Evolutionary conservation across 2,888 invertebrate genomes (phyloP).

Genomic region (Cyaniris semiargus): DNA sequence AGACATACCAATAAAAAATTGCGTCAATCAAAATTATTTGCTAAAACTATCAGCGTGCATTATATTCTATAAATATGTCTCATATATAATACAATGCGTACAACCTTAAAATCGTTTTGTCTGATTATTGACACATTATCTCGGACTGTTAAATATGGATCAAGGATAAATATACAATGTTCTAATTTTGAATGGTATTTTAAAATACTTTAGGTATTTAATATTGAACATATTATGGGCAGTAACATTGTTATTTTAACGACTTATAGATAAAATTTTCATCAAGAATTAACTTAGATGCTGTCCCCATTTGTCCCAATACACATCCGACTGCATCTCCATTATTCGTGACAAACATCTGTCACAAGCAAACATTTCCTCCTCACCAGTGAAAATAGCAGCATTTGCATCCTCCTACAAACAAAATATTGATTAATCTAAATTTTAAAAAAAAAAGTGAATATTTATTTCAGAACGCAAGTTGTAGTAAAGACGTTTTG

Average conservation of each 20-base stretch:
- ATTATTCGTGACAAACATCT: constrained; percentile 94
- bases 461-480: not conserved
- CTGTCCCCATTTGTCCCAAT: constrained; percentile 92
- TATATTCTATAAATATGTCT: too few relatives aligned
- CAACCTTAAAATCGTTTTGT: too few relatives aligned
- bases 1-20: not conserved
- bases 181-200: not conserved
- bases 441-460: too few relatives aligned
- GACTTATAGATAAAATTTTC: not conserved
- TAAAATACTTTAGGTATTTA: not conserved
- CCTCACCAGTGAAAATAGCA: constrained; percentile 97
- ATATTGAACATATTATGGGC: not conserved
- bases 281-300: constrained; percentile 50
- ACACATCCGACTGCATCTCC: constrained; percentile 97
- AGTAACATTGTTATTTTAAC: not conserved
- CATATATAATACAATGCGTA: too few relatives aligned
- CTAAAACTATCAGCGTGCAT: not conserved
- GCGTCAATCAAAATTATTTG: not conserved
- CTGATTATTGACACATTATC: too few relatives aligned
- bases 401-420: constrained; percentile 87
- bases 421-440: not conserved
- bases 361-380: constrained; percentile 98
- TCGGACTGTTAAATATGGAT: not conserved
- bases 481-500: too few relatives aligned
- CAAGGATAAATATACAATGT: not conserved